Base-by-base conservation (phyloP, 2,797 vertebrate species). In the Mionectes olivaceus region DNA sequence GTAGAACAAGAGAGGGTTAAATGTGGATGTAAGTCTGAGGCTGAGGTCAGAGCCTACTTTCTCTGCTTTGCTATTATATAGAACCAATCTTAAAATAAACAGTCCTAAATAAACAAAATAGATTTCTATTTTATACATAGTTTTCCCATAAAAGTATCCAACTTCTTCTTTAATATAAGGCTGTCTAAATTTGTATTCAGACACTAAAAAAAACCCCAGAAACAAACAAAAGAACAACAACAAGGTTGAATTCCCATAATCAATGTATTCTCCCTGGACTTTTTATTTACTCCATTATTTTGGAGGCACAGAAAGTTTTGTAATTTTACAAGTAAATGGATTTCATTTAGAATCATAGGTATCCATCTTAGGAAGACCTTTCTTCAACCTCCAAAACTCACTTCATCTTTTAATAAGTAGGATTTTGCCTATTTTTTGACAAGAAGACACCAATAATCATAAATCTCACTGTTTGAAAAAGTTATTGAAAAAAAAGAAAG, bases 191-290 rank as follows among this genome's bases (percentile, higher is more conserved):
- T 16, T 60, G 1, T 12, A 44, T 43, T 64, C 12, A 55, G 24
- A 46, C 5, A n/a, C 7, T 11, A 43, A 60, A 37, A 53, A 8
- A 12, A 5, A 37, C 8, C 1, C 5, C 7, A 10, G 11, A 64
- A 55, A 19, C 7, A 49, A 18, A 27, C 1, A 19, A 19, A 52
- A 7, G 9, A 61, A 22, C 19, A 35, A 41, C 19, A 52, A 33
- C 2, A 43, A 32, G 1, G 0, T 11, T 47, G 19, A 0, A 30
- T 82, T 85, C 17, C 4, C 11, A 15, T 39, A 71, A 49, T 11
- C 11, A 57, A 0, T 47, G 6, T 86, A 53, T 46, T 44, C 13
- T 77, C 11, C 21, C 35, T 28, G 19, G 7, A 43, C 8, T 21
- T 69, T 47, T 71, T 60, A 56, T 64, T 60, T 39, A 32, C 16